Conservation (phyloP, 1,140 invertebrate genomes). For the Venustaconcha ellipsiformis region DNA sequence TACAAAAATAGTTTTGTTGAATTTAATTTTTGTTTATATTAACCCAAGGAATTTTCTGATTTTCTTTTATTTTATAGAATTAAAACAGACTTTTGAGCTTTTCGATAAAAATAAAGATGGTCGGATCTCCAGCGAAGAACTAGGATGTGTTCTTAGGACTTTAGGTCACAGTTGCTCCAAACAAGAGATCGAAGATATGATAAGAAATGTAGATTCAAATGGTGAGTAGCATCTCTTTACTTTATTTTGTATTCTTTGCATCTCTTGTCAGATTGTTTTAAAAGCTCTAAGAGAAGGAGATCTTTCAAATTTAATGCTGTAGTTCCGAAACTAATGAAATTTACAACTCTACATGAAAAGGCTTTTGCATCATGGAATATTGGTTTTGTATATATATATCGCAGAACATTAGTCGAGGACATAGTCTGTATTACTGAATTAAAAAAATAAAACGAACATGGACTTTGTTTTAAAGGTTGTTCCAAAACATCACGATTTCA, state of each 20-base stretch:
- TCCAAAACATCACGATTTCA: no score
- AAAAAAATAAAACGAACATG: no score
- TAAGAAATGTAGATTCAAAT: slow-evolving; percentile 99
- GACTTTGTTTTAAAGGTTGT: no score
- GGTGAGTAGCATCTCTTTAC: slow-evolving; percentile 76
- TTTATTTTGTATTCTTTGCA: neutral
- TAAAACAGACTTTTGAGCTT: slow-evolving; percentile 61
- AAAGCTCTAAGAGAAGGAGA: neutral
- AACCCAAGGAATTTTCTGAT: neutral
- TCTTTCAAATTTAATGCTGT: neutral
- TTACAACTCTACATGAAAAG: no score
- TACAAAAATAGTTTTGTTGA: neutral
- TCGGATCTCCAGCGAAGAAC: slow-evolving; percentile 99
- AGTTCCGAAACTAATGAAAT: neutral
- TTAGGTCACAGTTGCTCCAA: slow-evolving; percentile 99
- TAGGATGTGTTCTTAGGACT: slow-evolving; percentile 99
- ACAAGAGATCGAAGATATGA: slow-evolving; percentile 99
- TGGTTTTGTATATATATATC: no score
- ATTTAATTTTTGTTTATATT: neutral
- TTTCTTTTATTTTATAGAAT: slow-evolving; percentile 46
- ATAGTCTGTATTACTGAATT: no score
- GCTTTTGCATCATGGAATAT: no score
- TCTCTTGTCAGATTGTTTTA: neutral
- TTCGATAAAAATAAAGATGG: slow-evolving; percentile 87
- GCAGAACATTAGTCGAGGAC: no score